A percentile compares a stretch with the other conserved stretches of the same genome.
These are phyloP conservation scores for Gyps fulvus DNA, from an alignment of 2,113 vertebrate genomes.

Conservation along the genomic window DNA sequence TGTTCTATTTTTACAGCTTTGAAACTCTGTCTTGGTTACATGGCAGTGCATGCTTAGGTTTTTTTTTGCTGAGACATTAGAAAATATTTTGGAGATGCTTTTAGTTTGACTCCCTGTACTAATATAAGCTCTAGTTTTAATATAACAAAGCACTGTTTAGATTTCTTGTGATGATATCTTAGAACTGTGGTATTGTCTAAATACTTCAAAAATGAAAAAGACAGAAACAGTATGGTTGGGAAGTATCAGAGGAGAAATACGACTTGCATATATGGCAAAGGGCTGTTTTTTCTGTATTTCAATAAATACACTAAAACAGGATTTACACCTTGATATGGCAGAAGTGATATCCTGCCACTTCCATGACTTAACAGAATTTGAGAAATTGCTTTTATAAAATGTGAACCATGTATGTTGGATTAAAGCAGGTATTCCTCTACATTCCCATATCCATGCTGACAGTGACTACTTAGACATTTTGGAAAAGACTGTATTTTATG, in stretches of 20 bases:
- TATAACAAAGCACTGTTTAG: background rate
- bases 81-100: background rate
- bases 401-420: background rate
- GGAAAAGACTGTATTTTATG: background rate
- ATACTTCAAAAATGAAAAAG: background rate
- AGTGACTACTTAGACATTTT: background rate
- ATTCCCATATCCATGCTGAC: background rate
- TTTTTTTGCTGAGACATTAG: background rate
- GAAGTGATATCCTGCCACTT: background rate
- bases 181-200: background rate
- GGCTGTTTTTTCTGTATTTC: background rate
- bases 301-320: background rate
- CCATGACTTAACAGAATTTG: background rate
- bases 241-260: background rate
- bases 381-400: background rate
- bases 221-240: background rate
- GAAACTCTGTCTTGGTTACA: background rate
- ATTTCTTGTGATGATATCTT: background rate
- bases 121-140: background rate
- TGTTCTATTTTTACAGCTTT: background rate
- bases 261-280: background rate
- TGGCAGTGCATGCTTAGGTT: background rate
- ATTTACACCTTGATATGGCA: background rate
- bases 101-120: background rate
- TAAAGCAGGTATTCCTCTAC: background rate